phyloP scores from a whole-genome alignment of 2,797 vertebrate species.

The Xyrichtys novacula region DNA sequence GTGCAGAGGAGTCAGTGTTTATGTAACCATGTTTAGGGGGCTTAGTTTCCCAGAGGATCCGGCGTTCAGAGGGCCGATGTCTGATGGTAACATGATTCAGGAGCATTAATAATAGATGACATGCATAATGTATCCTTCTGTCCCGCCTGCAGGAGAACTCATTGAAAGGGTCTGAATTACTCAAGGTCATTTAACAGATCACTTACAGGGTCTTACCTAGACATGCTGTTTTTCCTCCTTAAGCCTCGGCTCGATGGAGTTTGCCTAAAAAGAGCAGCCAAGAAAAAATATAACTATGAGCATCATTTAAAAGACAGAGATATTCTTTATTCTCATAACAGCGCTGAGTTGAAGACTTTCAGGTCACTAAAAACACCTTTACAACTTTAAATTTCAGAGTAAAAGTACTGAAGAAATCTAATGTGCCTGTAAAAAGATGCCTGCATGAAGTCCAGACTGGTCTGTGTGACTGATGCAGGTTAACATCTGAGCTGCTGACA shows the following conservation, averaged over 20 bases:
- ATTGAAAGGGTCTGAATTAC: slow-evolving; percentile 71
- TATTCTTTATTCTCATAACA: neutral
- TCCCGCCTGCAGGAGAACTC: slow-evolving; percentile 65
- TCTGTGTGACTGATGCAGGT: slow-evolving; percentile 2
- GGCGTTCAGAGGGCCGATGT: slow-evolving; percentile 64
- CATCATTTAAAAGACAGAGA: neutral
- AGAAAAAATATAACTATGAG: neutral
- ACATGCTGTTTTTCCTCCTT: neutral
- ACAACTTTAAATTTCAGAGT: neutral
- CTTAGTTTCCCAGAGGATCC: slow-evolving; percentile 31
- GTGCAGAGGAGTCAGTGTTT: slow-evolving; percentile 23
- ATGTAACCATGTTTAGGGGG: slow-evolving; percentile 37
- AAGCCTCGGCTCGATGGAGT: neutral
- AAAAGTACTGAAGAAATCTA: neutral
- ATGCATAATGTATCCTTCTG: slow-evolving; percentile 83
- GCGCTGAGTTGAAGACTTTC: neutral
- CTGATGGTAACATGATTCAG: slow-evolving; percentile 84
- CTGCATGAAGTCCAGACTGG: neutral
- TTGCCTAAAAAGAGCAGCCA: neutral
- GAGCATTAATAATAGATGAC: slow-evolving; percentile 85
- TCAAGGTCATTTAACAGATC: slow-evolving; percentile 78
- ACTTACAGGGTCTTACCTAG: slow-evolving; percentile 23
- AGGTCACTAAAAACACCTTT: neutral
- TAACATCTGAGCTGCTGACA: slow-evolving; percentile 32
- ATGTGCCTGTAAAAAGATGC: neutral